Percentiles rank a stretch among this genome's conserved stretches.
These are phyloP conservation scores for Eupithecia vulgata DNA, from an alignment of 2,888 invertebrate genomes.

Conservation along the genomic window DNA sequence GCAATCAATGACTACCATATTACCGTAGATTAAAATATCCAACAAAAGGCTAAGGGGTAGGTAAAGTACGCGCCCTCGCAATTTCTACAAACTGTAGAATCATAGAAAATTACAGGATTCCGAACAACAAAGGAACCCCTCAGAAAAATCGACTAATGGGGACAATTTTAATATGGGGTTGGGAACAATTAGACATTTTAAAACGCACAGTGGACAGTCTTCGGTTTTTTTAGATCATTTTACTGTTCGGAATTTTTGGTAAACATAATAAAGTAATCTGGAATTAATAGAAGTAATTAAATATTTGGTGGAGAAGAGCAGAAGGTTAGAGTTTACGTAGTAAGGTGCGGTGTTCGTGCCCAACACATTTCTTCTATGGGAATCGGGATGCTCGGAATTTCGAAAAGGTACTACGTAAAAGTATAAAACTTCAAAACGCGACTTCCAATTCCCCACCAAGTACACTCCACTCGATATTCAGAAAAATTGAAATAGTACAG, in stretches of 20 bases:
- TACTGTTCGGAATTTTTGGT: constrained; percentile 21
- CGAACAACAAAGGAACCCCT: constrained; percentile 75
- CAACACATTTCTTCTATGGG: neutral
- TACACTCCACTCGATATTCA: constrained; percentile 61
- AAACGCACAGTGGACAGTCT: constrained; percentile 35
- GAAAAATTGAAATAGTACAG: constrained; percentile 71
- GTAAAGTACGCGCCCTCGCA: constrained; percentile 68
- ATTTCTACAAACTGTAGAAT: constrained; percentile 74
- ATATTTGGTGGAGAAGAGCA: neutral
- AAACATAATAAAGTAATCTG: constrained; percentile 9
- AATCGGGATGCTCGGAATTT: neutral
- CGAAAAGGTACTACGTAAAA: neutral
- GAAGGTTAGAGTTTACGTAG: neutral
- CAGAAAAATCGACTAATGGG: constrained; percentile 70
- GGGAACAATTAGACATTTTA: constrained; percentile 62
- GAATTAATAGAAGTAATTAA: neutral
- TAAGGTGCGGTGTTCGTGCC: neutral
- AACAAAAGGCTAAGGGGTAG: constrained; percentile 70
- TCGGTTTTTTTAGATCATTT: constrained; percentile 25
- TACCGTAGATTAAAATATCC: constrained; percentile 70
- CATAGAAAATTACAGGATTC: constrained; percentile 80
- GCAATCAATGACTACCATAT: constrained; percentile 52
- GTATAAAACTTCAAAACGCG: constrained; percentile 28
- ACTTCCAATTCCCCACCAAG: constrained; percentile 43
- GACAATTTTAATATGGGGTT: constrained; percentile 81